Evolutionary conservation across 92 coral and sea anemone genomes (phyloP).

Genomic region (Nematostella vectensis): DNA sequence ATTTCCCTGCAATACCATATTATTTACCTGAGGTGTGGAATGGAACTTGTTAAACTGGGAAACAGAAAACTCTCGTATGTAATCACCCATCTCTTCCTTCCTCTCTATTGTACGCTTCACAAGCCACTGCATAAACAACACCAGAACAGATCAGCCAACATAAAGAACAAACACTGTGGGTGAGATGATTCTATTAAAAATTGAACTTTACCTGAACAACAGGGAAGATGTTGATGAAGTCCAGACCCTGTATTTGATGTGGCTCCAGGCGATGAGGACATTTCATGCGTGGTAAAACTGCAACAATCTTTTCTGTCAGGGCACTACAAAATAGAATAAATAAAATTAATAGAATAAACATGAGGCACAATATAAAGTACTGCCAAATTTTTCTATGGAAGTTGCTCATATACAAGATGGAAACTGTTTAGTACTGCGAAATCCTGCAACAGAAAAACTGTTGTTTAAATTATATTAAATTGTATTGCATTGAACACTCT

Average conservation of each 20-base stretch:
- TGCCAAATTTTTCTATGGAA: no score
- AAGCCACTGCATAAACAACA: slow-evolving; percentile 62
- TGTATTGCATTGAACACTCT: no score
- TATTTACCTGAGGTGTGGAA: slow-evolving; percentile 79
- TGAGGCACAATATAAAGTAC: no score
- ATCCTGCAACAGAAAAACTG: no score
- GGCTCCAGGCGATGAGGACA: slow-evolving; percentile 99
- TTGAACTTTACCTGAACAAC: slow-evolving; percentile 69
- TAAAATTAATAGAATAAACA: no score
- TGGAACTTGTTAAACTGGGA: slow-evolving; percentile 92
- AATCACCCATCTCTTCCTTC: slow-evolving; percentile 98
- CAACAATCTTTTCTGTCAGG: slow-evolving; percentile 96
- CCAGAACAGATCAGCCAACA: neutral
- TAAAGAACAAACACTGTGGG: neutral
- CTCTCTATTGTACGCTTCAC: slow-evolving; percentile 96
- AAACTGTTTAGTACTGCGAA: no score
- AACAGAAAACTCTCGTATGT: slow-evolving; percentile 95
- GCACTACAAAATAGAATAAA: slow-evolving; percentile 40
- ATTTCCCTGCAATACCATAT: neutral
- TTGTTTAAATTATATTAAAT: no score
- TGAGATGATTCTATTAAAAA: no score
- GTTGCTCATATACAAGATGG: no score
- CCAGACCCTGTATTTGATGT: slow-evolving; percentile 97
- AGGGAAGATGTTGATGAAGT: slow-evolving; percentile 93
- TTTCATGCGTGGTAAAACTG: slow-evolving; percentile 97